phyloP scores from a whole-genome alignment of 1,140 invertebrate genomes.

The Drosophila lowei region DNA sequence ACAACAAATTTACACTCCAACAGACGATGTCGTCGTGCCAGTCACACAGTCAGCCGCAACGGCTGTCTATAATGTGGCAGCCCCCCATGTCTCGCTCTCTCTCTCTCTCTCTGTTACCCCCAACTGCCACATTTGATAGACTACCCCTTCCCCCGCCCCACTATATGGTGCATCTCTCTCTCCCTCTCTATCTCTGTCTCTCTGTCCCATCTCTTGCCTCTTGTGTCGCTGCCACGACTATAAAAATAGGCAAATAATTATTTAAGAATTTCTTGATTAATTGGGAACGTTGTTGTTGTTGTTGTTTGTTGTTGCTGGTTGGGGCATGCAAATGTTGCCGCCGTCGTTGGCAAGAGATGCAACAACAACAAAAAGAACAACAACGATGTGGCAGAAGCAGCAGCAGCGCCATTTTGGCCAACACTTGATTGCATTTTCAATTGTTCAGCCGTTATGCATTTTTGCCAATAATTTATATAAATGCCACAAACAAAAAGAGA shows the following conservation, averaged over 20 bases:
- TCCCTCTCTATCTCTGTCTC: conserved; percentile 14
- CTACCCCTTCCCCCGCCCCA: background rate
- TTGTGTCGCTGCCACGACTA: conserved; percentile 24
- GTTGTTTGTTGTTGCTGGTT: conserved; percentile 36
- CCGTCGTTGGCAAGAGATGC: conserved; percentile 38
- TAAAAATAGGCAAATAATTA: conserved; percentile 82
- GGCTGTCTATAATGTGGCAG: conserved; percentile 51
- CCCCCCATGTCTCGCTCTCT: conserved; percentile 4
- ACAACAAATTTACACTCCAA: conserved; percentile 79
- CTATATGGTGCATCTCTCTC: conserved; percentile 8
- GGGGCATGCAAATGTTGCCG: conserved; percentile 60
- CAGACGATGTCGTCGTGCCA: conserved; percentile 73
- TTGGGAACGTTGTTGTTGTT: conserved; percentile 64
- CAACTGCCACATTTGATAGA: too few species aligned
- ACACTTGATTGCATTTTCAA: conserved; percentile 80
- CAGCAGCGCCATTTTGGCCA: conserved; percentile 68
- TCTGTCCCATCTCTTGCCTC: conserved; percentile 13
- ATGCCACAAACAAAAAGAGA: conserved; percentile 16
- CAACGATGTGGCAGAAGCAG: conserved; percentile 6
- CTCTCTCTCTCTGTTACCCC: background rate
- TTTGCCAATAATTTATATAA: conserved; percentile 81
- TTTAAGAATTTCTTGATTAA: conserved; percentile 83
- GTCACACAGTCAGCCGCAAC: conserved; percentile 75
- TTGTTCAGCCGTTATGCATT: conserved; percentile 78
- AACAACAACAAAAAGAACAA: background rate